Base-by-base conservation (phyloP, 2,113 vertebrate genomes). In the Hippoglossus stenolepis region DNA sequence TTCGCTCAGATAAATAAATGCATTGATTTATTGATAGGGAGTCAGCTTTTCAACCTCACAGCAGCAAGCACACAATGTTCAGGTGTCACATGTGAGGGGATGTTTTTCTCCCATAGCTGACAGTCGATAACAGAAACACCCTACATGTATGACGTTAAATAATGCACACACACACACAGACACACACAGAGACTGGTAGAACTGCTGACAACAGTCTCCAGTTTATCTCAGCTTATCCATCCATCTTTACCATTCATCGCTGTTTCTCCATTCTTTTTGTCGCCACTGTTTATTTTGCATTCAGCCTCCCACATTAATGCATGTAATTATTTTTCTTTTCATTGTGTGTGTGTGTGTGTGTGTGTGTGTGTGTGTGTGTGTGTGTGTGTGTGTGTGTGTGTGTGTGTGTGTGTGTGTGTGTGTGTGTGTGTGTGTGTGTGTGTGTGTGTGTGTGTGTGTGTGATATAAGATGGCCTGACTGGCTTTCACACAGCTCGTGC, bases 1-100 rank as follows among this genome's bases (percentile, higher is more conserved):
- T 66, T 62, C 60, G 53, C 24, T 54, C 31, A 61, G 78, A 84
- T 71, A 68, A 79, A 86, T 73, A 70, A 66, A 82, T 61, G 17
- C 64, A 72, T 58, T 51, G 74, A 71, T 76, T 85, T 63, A n/a
- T 57, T 80, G 66, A 73, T 26, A 8, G 64, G 56, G 75, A 62
- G 45, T 76, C 56, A 45, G 49, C 13, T 43, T 57, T 31, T 77
- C 45, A 43, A 38, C 28, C 28, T 24, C 14, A 35, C 54, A 6
- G 65, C 66, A 64, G 61, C 75, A 0, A 3, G 67, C 21, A 62
- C n/a, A 13, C 59, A 38, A 23, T 38, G 26, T 54, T 53, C n/a
- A 26, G 11, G 61, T 26, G 54, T 51, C 28, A 45, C 65, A 60
- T 20, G 18, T 47, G 28, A 77, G 53, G 14, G 20, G 58, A 75